phyloP scores from a whole-genome alignment of 2,113 vertebrate species.

The Otolemur garnettii region DNA sequence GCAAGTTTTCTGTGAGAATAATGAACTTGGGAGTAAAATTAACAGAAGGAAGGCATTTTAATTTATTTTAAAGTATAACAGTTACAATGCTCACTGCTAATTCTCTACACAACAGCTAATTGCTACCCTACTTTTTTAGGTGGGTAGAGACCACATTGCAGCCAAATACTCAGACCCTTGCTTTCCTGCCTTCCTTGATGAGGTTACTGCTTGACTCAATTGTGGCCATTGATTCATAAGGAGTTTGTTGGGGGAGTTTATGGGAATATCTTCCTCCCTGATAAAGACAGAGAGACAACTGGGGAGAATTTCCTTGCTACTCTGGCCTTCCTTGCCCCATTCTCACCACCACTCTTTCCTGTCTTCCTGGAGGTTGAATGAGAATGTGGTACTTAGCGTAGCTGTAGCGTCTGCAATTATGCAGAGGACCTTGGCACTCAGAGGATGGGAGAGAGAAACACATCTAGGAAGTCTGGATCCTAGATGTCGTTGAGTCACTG shows the following conservation, averaged over 20 bases:
- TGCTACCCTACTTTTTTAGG: neutral
- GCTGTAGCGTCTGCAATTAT: neutral
- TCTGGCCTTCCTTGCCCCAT: neutral
- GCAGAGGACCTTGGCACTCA: neutral
- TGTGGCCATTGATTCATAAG: neutral
- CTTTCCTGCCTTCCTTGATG: neutral
- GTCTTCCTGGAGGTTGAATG: neutral
- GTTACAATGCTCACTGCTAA: neutral
- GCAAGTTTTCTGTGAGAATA: neutral
- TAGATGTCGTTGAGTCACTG: neutral
- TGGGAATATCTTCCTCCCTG: neutral
- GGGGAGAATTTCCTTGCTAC: neutral
- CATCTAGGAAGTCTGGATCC: neutral
- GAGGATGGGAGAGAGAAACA: neutral
- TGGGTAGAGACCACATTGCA: neutral
- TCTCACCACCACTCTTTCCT: neutral
- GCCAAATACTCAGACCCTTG: neutral
- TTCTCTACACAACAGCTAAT: neutral
- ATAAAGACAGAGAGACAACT: neutral
- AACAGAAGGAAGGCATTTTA: neutral
- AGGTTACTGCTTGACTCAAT: neutral
- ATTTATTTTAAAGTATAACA: slow-evolving; percentile 35
- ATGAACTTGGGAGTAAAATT: slow-evolving; percentile 9
- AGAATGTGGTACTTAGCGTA: too few relatives aligned
- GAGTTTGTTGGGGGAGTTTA: neutral